Base-by-base conservation (phyloP, 2,797 vertebrate species). In the Tiaroga cobitis region DNA sequence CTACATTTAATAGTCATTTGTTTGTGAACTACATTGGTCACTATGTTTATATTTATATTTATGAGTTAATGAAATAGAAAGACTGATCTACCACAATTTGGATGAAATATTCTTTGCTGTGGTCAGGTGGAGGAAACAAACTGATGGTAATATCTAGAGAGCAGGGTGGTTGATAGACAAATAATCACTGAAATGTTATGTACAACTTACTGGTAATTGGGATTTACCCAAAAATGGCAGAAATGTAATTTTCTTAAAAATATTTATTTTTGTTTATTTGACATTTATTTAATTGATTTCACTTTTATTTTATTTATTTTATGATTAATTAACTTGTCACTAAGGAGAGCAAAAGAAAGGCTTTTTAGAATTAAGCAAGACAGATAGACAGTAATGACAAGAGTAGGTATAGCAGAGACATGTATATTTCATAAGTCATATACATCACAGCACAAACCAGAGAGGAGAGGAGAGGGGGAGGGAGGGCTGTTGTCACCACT, bases 401-500 rank as follows among this genome's bases (percentile, higher is more conserved):
- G 21, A 70, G n/a, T 26, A 43, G 19, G 19, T 49, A 9, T n/a
- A 34, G 19, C 39, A 59, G 69, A 82, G 54, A 43, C 26, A 1
- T 34, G 69, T 74, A 74, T 8, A 43, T 63, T 63, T 74, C 2
- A 63, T 41, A 74, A 73, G 34, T 77, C 37, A 76, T 32, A 43
- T 32, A 51, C 43, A 49, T 69, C 34, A 76, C 29, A 2, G 65
- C 51, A 77, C 70, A 87, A 77, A 81, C 61, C 78, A 34, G n/a
- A 76, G 86, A 90, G 86, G 80, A 85, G 43, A 76, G 87, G 90
- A 91, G 91, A 54, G 80, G 68, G 92, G 91, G 93, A 92, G 93
- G 92, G 92, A 92, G 88, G 91, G 88, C 90, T 91, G 83, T 92
- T 93, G 89, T 91, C 92, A 93, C 91, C 91, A 94, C 94, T 95